Percentiles rank a stretch among this genome's conserved stretches.
Evolutionary conservation across 2,888 invertebrate genomes (phyloP).

Genomic region (Lordiphosa andalusiaca): DNA sequence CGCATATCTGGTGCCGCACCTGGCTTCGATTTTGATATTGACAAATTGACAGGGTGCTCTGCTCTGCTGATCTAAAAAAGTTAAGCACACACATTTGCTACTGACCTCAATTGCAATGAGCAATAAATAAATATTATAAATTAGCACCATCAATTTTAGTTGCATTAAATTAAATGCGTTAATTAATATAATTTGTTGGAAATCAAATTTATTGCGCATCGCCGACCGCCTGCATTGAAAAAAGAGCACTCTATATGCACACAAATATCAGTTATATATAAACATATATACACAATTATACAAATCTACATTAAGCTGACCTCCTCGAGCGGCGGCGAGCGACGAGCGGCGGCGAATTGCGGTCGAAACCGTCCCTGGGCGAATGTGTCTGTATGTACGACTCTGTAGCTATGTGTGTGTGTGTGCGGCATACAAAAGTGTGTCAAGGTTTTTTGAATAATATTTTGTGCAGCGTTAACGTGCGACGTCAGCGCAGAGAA

Average conservation of each 20-base stretch:
- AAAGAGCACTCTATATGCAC: conserved; percentile 26
- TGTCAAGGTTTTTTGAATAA: conserved; percentile 79
- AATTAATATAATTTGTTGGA: conserved; percentile 54
- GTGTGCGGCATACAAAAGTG: conserved; percentile 73
- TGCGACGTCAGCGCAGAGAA: conserved; percentile 47
- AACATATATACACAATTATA: conserved; percentile 35
- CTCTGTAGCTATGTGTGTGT: conserved; percentile 28
- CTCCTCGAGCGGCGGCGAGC: conserved; percentile 50
- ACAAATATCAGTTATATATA: conserved; percentile 19
- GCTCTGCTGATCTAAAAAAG: conserved; percentile 44
- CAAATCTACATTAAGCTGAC: conserved; percentile 68
- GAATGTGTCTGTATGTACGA: conserved; percentile 37
- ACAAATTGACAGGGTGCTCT: conserved; percentile 13
- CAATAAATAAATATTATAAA: conserved; percentile 17
- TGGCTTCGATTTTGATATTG: conserved; percentile 28
- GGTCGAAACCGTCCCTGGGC: conserved; percentile 77
- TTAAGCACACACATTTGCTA: conserved; percentile 23
- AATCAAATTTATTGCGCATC: conserved; percentile 69
- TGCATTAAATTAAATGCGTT: conserved; percentile 41
- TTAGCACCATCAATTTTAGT: conserved; percentile 25
- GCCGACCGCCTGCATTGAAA: conserved; percentile 20
- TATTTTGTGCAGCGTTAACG: conserved; percentile 74
- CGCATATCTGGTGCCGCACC: conserved; percentile 44
- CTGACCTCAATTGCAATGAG: conserved; percentile 38
- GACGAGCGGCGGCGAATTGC: conserved; percentile 65